phyloP scores from a whole-genome alignment of 2,888 invertebrate species.

The Rhopalosiphum nymphaeae region DNA sequence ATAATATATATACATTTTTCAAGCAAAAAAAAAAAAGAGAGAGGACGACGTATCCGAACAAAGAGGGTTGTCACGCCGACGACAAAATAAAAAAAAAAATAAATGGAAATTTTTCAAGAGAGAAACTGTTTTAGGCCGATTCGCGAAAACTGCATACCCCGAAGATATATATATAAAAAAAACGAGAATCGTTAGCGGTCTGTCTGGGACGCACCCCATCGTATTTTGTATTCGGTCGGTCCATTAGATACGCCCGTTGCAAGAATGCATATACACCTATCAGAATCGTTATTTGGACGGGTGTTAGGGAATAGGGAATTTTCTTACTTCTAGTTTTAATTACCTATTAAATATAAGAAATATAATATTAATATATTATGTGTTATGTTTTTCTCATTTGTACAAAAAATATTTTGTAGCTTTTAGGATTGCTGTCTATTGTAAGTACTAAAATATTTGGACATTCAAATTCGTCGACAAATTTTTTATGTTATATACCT shows the following conservation, averaged over 20 bases:
- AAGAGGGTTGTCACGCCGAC: conserved; percentile 1
- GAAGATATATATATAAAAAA: not conserved
- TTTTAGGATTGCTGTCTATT: not conserved
- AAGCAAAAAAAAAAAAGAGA: not conserved
- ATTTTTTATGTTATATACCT: not conserved
- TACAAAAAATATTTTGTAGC: not conserved
- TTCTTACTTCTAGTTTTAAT: not conserved
- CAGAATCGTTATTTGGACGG: not conserved
- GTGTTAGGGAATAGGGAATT: not conserved
- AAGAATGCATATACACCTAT: not conserved
- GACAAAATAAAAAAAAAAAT: not conserved
- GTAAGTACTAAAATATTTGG: not conserved
- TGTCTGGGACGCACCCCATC: conserved; percentile 6
- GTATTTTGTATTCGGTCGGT: not conserved
- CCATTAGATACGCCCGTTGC: not conserved
- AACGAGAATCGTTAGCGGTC: conserved; percentile 26
- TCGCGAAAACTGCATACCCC: not conserved
- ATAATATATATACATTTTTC: conserved; percentile 24
- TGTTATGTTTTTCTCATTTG: not conserved
- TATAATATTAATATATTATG: not conserved
- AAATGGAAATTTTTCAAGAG: conserved; percentile 10
- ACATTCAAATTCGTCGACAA: not conserved
- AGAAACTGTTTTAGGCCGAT: conserved; percentile 7
- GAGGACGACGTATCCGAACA: not conserved
- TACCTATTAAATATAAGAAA: not conserved